phyloP scores from a whole-genome alignment of 2,797 vertebrate genomes.

The Natrix natrix region DNA sequence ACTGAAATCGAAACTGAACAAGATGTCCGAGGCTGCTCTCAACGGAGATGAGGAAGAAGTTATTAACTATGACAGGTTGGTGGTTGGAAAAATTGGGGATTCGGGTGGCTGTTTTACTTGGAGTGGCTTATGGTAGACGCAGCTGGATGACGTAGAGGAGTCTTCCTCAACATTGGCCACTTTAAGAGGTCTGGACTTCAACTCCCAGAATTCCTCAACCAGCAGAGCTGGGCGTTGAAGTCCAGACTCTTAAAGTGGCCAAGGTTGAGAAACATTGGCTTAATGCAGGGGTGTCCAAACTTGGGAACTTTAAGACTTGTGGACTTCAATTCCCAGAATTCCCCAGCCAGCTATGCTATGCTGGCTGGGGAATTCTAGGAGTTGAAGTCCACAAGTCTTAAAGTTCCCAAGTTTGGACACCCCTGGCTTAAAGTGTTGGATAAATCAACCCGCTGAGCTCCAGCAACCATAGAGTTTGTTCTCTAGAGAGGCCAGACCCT shows the following conservation, averaged over 20 bases:
- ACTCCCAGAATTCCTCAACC: too few species aligned
- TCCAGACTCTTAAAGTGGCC: neutral
- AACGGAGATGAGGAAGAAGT: constrained; percentile 84
- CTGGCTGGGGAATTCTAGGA: neutral
- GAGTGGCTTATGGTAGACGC: neutral
- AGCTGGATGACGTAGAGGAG: neutral
- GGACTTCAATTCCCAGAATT: too few species aligned
- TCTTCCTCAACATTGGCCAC: neutral
- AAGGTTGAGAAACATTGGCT: neutral
- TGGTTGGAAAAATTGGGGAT: neutral
- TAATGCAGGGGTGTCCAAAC: too few species aligned
- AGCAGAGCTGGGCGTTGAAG: neutral
- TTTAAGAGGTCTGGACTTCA: too few species aligned
- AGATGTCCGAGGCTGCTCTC: constrained; percentile 89
- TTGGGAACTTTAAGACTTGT: too few species aligned
- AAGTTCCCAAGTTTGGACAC: too few species aligned
- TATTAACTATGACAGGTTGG: constrained; percentile 82
- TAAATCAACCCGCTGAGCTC: neutral
- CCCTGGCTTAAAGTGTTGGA: neutral
- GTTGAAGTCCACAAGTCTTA: too few species aligned
- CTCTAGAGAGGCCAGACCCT: neutral
- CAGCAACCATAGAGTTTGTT: neutral
- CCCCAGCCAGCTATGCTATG: too few species aligned
- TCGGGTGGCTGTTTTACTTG: neutral
- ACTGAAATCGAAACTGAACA: constrained; percentile 90